Evolutionary conservation across 2,888 invertebrate genomes (phyloP).

Genomic region (Elegia similella): DNA sequence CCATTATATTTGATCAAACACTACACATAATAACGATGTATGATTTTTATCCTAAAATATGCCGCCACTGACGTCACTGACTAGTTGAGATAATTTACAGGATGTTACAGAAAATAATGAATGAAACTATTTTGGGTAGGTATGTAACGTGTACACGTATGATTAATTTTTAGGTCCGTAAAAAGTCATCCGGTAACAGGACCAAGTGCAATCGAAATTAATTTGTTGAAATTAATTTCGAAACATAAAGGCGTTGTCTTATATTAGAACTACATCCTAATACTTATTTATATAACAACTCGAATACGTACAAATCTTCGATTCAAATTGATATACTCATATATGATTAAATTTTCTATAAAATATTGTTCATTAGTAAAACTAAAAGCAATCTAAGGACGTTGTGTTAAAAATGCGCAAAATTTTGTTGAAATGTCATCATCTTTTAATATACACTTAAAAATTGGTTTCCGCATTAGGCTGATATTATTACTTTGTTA

Average conservation of each 20-base stretch:
- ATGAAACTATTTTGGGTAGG: neutral
- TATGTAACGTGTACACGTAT: too few relatives aligned
- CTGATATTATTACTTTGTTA: slow-evolving; percentile 2
- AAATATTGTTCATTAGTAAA: slow-evolving; percentile 40
- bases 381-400: neutral
- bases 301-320: slow-evolving; percentile 53
- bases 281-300: slow-evolving; percentile 57
- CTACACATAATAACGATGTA: slow-evolving; percentile 55
- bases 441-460: too few relatives aligned
- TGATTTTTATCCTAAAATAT: slow-evolving; percentile 20
- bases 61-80: neutral
- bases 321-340: slow-evolving; percentile 43
- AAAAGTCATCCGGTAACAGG: too few relatives aligned
- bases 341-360: neutral
- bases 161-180: too few relatives aligned
- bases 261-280: slow-evolving; percentile 40
- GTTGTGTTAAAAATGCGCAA: neutral
- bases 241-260: slow-evolving; percentile 27
- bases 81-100: neutral
- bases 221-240: too few relatives aligned
- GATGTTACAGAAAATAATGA: neutral
- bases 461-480: too few relatives aligned
- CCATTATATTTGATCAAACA: too few relatives aligned
- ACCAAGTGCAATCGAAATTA: too few relatives aligned
- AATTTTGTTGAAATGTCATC: too few relatives aligned